Conservation (phyloP, 2,888 invertebrate genomes). For the Morpho deidamia region DNA sequence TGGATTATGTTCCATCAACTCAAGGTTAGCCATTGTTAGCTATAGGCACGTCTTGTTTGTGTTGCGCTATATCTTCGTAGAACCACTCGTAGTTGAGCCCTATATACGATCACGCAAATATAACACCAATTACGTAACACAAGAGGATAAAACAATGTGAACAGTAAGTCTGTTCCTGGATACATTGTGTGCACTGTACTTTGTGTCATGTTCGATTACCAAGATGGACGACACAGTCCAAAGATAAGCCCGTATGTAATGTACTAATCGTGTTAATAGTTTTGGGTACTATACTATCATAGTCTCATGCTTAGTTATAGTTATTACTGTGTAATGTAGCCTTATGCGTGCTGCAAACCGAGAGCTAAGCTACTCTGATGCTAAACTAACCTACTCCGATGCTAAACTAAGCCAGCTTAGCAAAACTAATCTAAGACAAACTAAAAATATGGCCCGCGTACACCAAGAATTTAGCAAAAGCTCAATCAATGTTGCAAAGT, state of each 20-base stretch:
- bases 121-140: not conserved
- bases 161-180: not conserved
- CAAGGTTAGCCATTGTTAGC: conserved; percentile 17
- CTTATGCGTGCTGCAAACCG: too few relatives aligned
- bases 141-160: conserved; percentile 2
- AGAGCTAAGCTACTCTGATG: too few relatives aligned
- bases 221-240: conserved; percentile 19
- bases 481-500: too few relatives aligned
- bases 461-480: too few relatives aligned
- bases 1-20: conserved; percentile 17
- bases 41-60: conserved; percentile 20
- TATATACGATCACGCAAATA: not conserved
- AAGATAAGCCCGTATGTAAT: conserved; percentile 21
- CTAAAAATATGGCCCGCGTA: too few relatives aligned
- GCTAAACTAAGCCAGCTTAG: too few relatives aligned
- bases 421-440: too few relatives aligned
- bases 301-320: conserved; percentile 1
- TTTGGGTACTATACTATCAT: conserved; percentile 13
- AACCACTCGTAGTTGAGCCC: not conserved
- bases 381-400: too few relatives aligned
- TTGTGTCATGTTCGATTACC: conserved; percentile 24
- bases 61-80: conserved; percentile 9
- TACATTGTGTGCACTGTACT: not conserved
- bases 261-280: conserved; percentile 23
- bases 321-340: not conserved